phyloP scores from a whole-genome alignment of 2,113 vertebrate species.

The Mastomys natalensis region DNA sequence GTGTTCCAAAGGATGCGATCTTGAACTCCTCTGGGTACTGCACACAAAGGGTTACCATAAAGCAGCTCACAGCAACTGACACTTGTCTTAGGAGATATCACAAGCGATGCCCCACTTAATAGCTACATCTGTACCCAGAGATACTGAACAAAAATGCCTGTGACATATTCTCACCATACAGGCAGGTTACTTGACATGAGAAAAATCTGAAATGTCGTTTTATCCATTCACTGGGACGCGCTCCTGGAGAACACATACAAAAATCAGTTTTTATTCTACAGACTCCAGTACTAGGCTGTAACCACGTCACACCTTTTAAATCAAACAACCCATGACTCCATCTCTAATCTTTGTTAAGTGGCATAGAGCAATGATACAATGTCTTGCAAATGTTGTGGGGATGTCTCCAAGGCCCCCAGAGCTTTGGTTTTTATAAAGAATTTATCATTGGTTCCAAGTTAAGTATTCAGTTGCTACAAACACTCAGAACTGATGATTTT shows the following conservation, averaged over 20 bases:
- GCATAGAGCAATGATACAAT: constrained; percentile 64
- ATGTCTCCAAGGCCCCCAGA: constrained; percentile 54
- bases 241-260: constrained; percentile 53
- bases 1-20: constrained; percentile 61
- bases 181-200: constrained; percentile 40
- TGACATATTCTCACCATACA: constrained; percentile 33
- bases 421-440: constrained; percentile 53
- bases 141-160: neutral
- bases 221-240: constrained; percentile 7
- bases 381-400: constrained; percentile 74
- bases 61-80: constrained; percentile 5
- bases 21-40: neutral
- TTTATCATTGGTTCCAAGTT: constrained; percentile 76
- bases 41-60: neutral
- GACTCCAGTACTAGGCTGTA: constrained; percentile 30
- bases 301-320: constrained; percentile 55
- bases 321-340: constrained; percentile 66
- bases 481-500: constrained; percentile 68
- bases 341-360: constrained; percentile 63
- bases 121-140: neutral
- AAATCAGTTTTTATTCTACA: constrained; percentile 42
- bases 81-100: constrained; percentile 39
- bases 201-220: constrained; percentile 54
- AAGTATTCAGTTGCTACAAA: constrained; percentile 69
- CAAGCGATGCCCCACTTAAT: constrained; percentile 38